phyloP scores from a whole-genome alignment of 2,888 invertebrate species.

The Actias luna region DNA sequence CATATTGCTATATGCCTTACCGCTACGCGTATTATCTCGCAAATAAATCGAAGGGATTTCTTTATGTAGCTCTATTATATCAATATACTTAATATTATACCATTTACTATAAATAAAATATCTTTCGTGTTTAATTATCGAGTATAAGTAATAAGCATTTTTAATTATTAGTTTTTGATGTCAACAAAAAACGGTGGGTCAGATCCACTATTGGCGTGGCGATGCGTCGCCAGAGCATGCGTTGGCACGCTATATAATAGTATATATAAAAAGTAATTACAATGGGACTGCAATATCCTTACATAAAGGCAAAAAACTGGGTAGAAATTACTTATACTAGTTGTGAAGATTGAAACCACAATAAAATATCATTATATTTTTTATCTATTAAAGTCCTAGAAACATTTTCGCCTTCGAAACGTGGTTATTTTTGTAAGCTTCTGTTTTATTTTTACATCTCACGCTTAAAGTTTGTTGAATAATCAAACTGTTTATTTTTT shows the following conservation, averaged over 20 bases:
- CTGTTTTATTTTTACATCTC: not conserved
- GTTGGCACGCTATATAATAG: no score
- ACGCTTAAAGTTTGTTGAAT: not conserved
- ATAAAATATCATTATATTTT: not conserved
- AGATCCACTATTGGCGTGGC: no score
- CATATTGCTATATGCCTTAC: constrained; percentile 1
- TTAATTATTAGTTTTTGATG: no score
- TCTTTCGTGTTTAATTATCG: no score
- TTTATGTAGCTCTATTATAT: not conserved
- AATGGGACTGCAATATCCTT: no score
- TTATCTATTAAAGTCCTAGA: not conserved
- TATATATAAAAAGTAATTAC: no score
- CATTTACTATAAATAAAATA: not conserved
- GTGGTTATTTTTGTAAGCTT: not conserved
- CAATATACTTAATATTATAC: not conserved
- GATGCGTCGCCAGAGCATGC: no score
- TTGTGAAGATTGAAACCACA: not conserved
- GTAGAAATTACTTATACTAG: no score
- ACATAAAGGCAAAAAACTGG: no score
- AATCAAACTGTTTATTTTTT: not conserved
- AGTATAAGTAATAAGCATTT: no score
- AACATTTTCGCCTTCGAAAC: not conserved
- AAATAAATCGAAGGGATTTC: not conserved
- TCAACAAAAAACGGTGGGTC: no score
- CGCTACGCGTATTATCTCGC: not conserved